Evolutionary conservation across 2,797 vertebrate genomes (phyloP).

Genomic region (Falco naumanni): DNA sequence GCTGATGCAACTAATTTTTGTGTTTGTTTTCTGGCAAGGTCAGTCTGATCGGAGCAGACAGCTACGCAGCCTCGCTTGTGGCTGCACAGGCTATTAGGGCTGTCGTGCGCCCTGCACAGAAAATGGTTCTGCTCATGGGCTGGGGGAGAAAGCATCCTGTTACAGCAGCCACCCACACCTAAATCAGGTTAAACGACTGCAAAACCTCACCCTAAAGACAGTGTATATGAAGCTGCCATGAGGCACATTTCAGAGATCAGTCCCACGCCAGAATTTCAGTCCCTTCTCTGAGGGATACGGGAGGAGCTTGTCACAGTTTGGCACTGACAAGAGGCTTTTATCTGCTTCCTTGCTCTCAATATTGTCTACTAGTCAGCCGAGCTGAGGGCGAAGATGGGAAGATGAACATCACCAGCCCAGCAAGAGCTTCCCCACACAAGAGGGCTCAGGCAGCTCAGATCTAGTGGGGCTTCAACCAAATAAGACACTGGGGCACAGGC

Average conservation of each 20-base stretch:
- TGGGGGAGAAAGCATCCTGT: neutral
- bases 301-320: neutral
- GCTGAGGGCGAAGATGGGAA: neutral
- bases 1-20: conserved; percentile 27
- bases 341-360: neutral
- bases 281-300: neutral
- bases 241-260: neutral
- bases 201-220: neutral
- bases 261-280: neutral
- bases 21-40: conserved; percentile 37
- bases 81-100: neutral
- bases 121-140: neutral
- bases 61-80: neutral
- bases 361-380: neutral
- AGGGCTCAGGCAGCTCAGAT: neutral
- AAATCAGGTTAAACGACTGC: neutral
- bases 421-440: rapidly evolving
- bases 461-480: neutral
- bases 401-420: neutral
- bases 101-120: neutral
- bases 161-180: neutral
- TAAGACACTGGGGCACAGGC: rapidly evolving
- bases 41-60: conserved; percentile 8
- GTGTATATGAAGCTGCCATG: neutral
- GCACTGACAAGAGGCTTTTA: neutral